phyloP scores from a whole-genome alignment of 1,140 invertebrate species.

The Gryllus bimaculatus region DNA sequence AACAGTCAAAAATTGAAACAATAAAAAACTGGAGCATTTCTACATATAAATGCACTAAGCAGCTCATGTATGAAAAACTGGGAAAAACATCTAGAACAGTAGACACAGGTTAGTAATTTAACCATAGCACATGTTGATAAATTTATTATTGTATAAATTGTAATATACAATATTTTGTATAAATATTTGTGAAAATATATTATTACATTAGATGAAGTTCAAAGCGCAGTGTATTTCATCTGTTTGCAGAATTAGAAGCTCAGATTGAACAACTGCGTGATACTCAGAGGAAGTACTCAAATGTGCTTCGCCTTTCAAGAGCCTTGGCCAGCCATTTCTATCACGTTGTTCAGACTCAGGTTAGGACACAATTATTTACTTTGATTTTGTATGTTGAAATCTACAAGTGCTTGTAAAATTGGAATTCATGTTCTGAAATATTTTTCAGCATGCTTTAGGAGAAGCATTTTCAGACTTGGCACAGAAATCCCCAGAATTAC shows the following conservation, averaged over 20 bases:
- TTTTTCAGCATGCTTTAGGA: conserved; percentile 58
- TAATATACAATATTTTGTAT: no score
- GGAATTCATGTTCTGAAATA: not conserved
- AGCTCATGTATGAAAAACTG: conserved; percentile 88
- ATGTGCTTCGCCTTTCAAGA: conserved; percentile 74
- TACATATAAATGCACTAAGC: conserved; percentile 93
- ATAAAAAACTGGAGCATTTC: conserved; percentile 94
- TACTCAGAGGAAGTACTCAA: conserved; percentile 88
- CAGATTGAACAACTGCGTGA: conserved; percentile 86
- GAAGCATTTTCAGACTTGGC: conserved; percentile 91
- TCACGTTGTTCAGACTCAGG: conserved; percentile 77
- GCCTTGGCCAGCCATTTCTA: conserved; percentile 81
- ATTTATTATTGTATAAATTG: not conserved
- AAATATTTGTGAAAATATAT: not conserved
- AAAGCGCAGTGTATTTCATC: not conserved
- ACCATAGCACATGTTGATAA: not conserved
- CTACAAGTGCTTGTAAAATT: not conserved
- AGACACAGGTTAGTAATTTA: conserved; percentile 57
- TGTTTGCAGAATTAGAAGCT: conserved; percentile 69
- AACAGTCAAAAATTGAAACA: conserved; percentile 72
- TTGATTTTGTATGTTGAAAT: not conserved
- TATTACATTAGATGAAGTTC: not conserved
- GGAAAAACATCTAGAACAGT: conserved; percentile 87
- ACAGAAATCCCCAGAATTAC: conserved; percentile 88
- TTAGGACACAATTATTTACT: conserved; percentile 28